These are phyloP conservation scores for Zaprionus gabonicus DNA, from an alignment of 1,140 invertebrate species.

Conservation along the genomic window DNA sequence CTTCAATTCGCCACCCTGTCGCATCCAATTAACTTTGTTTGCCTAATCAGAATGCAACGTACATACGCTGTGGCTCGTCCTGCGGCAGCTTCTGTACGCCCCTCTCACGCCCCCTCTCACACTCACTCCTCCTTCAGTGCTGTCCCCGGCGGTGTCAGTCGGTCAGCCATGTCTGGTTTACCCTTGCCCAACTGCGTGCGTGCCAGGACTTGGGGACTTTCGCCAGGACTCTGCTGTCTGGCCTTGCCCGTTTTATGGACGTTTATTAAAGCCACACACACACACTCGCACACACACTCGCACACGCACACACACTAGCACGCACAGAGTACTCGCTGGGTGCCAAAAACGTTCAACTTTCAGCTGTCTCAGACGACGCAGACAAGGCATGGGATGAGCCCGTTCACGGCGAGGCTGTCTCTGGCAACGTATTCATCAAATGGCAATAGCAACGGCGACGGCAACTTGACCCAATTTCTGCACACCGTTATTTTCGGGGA, in stretches of 20 bases:
- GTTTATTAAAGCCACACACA: constrained; percentile 39
- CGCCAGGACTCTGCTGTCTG: constrained; percentile 27
- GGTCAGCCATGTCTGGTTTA: constrained; percentile 49
- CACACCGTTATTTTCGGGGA: constrained; percentile 1
- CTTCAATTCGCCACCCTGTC: constrained; percentile 54
- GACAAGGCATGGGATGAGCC: constrained; percentile 17
- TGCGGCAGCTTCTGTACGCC: constrained; percentile 3
- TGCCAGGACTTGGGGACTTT: constrained; percentile 29
- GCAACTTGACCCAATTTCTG: constrained; percentile 73
- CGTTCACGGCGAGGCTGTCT: background rate
- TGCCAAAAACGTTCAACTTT: constrained; percentile 61
- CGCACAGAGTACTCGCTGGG: constrained; percentile 2
- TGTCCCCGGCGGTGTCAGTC: constrained; percentile 10
- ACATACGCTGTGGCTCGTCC: constrained; percentile 16
- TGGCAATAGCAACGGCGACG: constrained; percentile 67
- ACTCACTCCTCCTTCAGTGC: too few relatives aligned
- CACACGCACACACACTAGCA: background rate
- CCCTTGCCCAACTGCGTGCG: constrained; percentile 51
- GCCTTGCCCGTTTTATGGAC: constrained; percentile 36
- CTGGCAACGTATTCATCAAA: constrained; percentile 57
- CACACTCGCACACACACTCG: constrained; percentile 6
- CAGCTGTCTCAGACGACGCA: constrained; percentile 38
- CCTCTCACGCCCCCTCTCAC: background rate
- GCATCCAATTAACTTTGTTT: constrained; percentile 78
- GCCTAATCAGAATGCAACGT: constrained; percentile 75